Evolutionary conservation across 1,140 invertebrate species (phyloP).

Genomic region (Zophobas atratus): DNA sequence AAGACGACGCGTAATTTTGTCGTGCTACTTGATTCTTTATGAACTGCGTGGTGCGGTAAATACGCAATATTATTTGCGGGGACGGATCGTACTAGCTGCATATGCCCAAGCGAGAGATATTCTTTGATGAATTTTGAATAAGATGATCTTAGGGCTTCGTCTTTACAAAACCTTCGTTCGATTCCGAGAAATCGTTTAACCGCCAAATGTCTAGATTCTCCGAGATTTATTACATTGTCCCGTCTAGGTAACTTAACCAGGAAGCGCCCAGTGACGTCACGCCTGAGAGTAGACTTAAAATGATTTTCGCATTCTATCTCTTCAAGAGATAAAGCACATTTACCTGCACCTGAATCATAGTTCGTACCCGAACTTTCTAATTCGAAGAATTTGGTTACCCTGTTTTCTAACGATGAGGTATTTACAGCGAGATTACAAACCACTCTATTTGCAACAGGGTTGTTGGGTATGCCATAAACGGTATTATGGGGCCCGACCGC

Average conservation of each 20-base stretch:
- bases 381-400: no score
- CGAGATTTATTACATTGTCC: neutral
- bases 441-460: neutral
- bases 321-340: neutral
- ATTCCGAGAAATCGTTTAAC: neutral
- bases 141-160: neutral
- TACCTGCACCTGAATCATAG: neutral
- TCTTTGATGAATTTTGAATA: neutral
- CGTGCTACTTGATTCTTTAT: neutral
- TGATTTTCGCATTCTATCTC: neutral
- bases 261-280: neutral
- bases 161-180: no score
- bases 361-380: no score
- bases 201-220: neutral
- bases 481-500: neutral
- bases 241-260: neutral
- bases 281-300: neutral
- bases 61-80: neutral
- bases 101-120: neutral
- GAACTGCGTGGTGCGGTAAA: neutral
- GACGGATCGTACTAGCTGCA: neutral
- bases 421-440: neutral
- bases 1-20: neutral
- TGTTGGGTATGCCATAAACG: neutral
- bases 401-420: conserved; percentile 21